Evolutionary conservation across 2,113 vertebrate species (phyloP).

Genomic region (Bothrops jararaca): DNA sequence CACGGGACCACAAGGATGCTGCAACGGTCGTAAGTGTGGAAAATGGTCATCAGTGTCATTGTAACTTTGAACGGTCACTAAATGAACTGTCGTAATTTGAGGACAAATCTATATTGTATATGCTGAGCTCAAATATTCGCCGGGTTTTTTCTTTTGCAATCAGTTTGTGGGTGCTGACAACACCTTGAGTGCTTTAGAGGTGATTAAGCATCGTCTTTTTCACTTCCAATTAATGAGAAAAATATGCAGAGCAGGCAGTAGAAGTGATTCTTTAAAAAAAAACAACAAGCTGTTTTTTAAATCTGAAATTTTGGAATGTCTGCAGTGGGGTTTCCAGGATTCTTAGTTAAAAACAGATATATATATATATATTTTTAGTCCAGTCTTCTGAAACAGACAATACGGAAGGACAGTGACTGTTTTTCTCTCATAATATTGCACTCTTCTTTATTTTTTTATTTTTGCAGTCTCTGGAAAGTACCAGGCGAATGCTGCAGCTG

Average conservation of each 20-base stretch:
- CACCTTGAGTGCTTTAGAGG: neutral
- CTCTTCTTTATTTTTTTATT: neutral
- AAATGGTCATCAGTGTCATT: no score
- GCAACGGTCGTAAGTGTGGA: no score
- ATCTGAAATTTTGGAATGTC: neutral
- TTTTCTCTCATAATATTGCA: neutral
- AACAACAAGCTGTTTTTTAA: neutral
- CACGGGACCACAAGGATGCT: no score
- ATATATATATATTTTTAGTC: neutral
- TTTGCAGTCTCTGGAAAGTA: conserved; percentile 75
- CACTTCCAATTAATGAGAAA: neutral
- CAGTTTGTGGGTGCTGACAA: neutral
- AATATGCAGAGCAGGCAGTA: neutral
- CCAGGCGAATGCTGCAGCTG: conserved; percentile 73
- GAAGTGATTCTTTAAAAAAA: neutral
- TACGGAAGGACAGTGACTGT: neutral
- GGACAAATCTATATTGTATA: neutral
- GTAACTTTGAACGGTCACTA: no score
- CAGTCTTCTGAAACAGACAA: no score
- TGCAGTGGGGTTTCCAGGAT: neutral
- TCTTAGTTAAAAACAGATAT: neutral
- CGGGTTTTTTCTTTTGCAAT: neutral
- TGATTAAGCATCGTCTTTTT: neutral
- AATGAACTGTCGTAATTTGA: no score
- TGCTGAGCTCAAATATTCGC: neutral